Evolutionary conservation across 64 coral and sea anemone species (phyloP).

Genomic region (Orbicella faveolata): DNA sequence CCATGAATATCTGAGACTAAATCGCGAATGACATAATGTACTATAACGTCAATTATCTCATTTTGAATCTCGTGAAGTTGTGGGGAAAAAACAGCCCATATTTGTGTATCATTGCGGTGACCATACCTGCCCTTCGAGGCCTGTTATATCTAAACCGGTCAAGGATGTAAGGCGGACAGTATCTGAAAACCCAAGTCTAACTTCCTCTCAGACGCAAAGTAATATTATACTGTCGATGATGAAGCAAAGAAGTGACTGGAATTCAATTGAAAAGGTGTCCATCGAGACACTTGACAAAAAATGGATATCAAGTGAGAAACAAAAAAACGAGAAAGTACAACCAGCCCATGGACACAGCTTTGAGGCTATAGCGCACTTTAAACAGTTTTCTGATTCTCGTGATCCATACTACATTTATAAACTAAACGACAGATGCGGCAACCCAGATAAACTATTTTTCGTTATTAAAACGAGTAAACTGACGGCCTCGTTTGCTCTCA

Average conservation of each 20-base stretch:
- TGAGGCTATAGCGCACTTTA: slow-evolving; percentile 50
- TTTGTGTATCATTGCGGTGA: slow-evolving; percentile 55
- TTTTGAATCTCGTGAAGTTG: too few species aligned
- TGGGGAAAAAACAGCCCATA: neutral
- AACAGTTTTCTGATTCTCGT: slow-evolving; percentile 29
- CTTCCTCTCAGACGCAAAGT: slow-evolving; percentile 44
- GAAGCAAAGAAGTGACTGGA: slow-evolving; percentile 28
- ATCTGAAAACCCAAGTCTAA: slow-evolving; percentile 18
- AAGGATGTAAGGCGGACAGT: slow-evolving; percentile 17
- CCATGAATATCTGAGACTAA: too few species aligned
- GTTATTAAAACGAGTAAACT: slow-evolving; percentile 37
- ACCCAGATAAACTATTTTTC: slow-evolving; percentile 47
- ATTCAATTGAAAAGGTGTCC: slow-evolving; percentile 26
- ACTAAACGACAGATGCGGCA: slow-evolving; percentile 37
- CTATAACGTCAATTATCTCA: too few species aligned
- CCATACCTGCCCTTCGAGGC: slow-evolving; percentile 42
- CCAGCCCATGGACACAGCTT: slow-evolving; percentile 48
- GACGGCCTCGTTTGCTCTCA: slow-evolving; percentile 20
- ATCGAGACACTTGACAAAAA: slow-evolving; percentile 6
- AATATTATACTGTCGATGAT: slow-evolving; percentile 37
- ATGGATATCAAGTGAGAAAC: slow-evolving; percentile 40
- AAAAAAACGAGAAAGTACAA: slow-evolving; percentile 35
- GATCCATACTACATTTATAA: slow-evolving; percentile 49
- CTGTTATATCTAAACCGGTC: neutral
- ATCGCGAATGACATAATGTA: too few species aligned